Conservation (phyloP, 2,113 vertebrate species). For the Equus przewalskii region DNA sequence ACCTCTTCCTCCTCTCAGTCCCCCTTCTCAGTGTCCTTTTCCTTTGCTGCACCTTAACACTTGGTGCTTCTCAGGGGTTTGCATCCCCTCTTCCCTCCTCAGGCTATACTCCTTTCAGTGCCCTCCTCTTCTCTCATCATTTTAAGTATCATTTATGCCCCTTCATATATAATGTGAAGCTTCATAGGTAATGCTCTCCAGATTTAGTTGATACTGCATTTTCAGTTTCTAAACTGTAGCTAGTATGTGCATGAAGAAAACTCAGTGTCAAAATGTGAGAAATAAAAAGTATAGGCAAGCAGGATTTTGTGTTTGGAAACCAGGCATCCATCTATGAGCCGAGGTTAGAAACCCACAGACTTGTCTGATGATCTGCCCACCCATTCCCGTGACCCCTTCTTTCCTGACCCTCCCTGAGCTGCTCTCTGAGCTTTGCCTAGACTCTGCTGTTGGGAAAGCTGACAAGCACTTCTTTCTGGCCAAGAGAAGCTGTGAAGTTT, state of each 20-base stretch:
- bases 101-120: not conserved
- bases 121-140: not conserved
- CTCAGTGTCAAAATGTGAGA: not conserved
- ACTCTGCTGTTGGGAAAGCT: conserved; percentile 43
- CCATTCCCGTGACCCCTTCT: not conserved
- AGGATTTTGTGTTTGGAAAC: conserved; percentile 40
- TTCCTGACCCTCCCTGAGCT: not conserved
- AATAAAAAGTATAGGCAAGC: not conserved
- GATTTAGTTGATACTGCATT: not conserved
- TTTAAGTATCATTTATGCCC: not conserved
- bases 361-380: not conserved
- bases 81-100: not conserved
- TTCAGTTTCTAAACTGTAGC: conserved; percentile 41
- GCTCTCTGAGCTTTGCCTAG: conserved; percentile 45
- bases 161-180: not conserved
- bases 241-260: not conserved
- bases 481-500: conserved; percentile 73
- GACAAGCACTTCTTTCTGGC: conserved; percentile 62
- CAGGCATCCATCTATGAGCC: not conserved
- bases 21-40: not conserved
- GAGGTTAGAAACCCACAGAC: conserved; percentile 12
- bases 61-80: not conserved
- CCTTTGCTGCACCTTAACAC: not conserved
- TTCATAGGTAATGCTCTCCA: not conserved
- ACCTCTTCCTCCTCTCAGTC: not conserved